Percentiles rank a stretch among this genome's conserved stretches.
These are phyloP conservation scores for Toxotes lorentzi DNA, from an alignment of 2,797 vertebrate genomes.

Conservation along the genomic window DNA sequence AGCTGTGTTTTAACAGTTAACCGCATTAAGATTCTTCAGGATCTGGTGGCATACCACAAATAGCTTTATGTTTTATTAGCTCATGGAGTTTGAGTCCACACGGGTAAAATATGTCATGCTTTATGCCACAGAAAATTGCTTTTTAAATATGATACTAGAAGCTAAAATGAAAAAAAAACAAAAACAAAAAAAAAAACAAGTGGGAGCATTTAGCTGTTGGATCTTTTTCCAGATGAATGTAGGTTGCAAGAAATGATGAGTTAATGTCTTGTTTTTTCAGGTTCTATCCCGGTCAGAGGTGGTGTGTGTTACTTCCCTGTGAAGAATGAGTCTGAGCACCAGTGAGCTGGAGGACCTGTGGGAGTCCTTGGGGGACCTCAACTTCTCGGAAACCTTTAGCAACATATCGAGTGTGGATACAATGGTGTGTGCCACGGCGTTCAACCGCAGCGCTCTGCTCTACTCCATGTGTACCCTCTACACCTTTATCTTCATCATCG, in stretches of 20 bases:
- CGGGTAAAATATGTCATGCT: slow-evolving; percentile 43
- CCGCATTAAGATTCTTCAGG: slow-evolving; percentile 72
- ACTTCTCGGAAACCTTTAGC: slow-evolving; percentile 85
- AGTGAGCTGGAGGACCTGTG: slow-evolving; percentile 88
- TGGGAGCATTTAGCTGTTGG: slow-evolving; percentile 8
- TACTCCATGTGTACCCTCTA: slow-evolving; percentile 92
- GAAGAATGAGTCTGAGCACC: slow-evolving; percentile 84
- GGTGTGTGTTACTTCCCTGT: slow-evolving; percentile 42
- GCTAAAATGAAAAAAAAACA: slow-evolving; percentile 19
- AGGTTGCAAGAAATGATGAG: slow-evolving; percentile 49
- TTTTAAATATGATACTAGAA: slow-evolving; percentile 38
- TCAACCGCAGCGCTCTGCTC: slow-evolving; percentile 89
- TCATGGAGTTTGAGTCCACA: slow-evolving; percentile 36
- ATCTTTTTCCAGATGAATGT: slow-evolving; percentile 28
- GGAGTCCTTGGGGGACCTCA: slow-evolving; percentile 85
- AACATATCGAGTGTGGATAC: slow-evolving; percentile 89
- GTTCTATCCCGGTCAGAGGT: slow-evolving; percentile 46
- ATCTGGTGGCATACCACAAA: slow-evolving; percentile 69
- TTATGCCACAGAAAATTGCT: slow-evolving; percentile 44
- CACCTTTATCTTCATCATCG: slow-evolving; percentile 93
- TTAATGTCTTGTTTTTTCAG: slow-evolving; percentile 70
- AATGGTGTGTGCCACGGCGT: slow-evolving; percentile 81
- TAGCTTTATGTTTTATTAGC: slow-evolving; percentile 68
- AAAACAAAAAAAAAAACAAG: slow-evolving; percentile 8
- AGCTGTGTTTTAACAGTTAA: slow-evolving; percentile 75